Base-by-base conservation (phyloP, 2,797 vertebrate species). In the Mastacembelus armatus region DNA sequence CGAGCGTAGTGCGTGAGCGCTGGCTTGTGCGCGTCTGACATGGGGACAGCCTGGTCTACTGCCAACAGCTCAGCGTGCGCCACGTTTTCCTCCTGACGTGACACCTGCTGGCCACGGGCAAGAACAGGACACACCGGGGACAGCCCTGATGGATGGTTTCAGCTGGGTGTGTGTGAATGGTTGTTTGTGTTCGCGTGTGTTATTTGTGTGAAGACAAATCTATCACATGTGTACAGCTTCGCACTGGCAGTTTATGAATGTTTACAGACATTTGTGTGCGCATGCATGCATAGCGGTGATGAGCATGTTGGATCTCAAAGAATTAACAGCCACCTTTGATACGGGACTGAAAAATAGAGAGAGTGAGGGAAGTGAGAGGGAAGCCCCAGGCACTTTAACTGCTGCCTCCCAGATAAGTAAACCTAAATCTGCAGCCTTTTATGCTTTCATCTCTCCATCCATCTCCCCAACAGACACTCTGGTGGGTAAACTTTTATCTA, bases 41-140 rank as follows among this genome's bases (percentile, higher is more conserved):
- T n/a, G 59, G 64, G 77, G 81, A 84, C 79, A 83, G 78, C 55
- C 58, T 82, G 86, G 78, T 78, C 55, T 10, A 49, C 55, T 74
- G 88, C 88, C 85, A 89, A 58, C 74, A 67, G 71, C 74, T 58
- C 72, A 35, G 61, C 39, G 5, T n/a, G 76, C 52, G 85, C 89
- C 85, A 89, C 76, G 75, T 79, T n/a, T 65, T 63, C 66, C 76
- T 86, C 81, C 78, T 48, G 4, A 85, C 65, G 78, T 88, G 86
- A 89, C 85, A 91, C 89, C 89, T 91, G 85, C 85, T 89, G 88
- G 88, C 86, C 66, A 72, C 18, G 35, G 72, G 77, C 74, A 50
- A 59, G 52, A 79, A 68, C 81, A 63, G 71, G 85, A 73, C 66
- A 66, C 73, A 19, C 77, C 44, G 77, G 79, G 74, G 79, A 83